phyloP scores from a whole-genome alignment of 2,888 invertebrate genomes.

The Cecidostiba fungosa region DNA sequence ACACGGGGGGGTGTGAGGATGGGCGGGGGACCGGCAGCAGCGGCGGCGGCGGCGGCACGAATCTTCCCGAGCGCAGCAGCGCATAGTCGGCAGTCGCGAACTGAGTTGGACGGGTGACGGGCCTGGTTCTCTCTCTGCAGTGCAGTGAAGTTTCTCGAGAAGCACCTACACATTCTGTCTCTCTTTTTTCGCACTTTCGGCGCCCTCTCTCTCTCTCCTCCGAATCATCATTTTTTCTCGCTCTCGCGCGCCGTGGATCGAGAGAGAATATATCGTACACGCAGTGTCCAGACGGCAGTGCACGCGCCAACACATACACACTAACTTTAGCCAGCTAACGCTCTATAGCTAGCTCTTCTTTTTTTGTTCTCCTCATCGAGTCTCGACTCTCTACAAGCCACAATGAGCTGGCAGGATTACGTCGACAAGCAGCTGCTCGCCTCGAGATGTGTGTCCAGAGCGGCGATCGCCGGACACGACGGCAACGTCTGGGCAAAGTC shows the following conservation, averaged over 20 bases:
- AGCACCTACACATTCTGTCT: slow-evolving; percentile 15
- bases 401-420: slow-evolving; percentile 99
- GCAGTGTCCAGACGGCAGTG: background rate
- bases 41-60: slow-evolving; percentile 11
- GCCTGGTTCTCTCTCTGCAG: slow-evolving; percentile 63
- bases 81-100: slow-evolving; percentile 73
- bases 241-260: slow-evolving; percentile 10
- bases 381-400: slow-evolving; percentile 61
- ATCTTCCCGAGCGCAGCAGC: background rate
- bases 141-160: slow-evolving; percentile 47
- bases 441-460: slow-evolving; percentile 96
- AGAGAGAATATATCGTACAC: background rate
- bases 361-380: slow-evolving; percentile 20
- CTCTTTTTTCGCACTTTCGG: slow-evolving; percentile 13
- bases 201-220: background rate
- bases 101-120: slow-evolving; percentile 77
- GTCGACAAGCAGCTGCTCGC: slow-evolving; percentile 98
- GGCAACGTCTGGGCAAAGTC: slow-evolving; percentile 98
- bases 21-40: background rate
- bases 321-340: background rate
- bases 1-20: slow-evolving; percentile 7
- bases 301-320: background rate
- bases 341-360: slow-evolving; percentile 4
- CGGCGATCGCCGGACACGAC: slow-evolving; percentile 96
- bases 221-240: background rate